Percentiles rank a stretch among this genome's conserved stretches.
Evolutionary conservation across 35 echinoderm and acorn worm species (phyloP).

Genomic region (Chiridota heheva): DNA sequence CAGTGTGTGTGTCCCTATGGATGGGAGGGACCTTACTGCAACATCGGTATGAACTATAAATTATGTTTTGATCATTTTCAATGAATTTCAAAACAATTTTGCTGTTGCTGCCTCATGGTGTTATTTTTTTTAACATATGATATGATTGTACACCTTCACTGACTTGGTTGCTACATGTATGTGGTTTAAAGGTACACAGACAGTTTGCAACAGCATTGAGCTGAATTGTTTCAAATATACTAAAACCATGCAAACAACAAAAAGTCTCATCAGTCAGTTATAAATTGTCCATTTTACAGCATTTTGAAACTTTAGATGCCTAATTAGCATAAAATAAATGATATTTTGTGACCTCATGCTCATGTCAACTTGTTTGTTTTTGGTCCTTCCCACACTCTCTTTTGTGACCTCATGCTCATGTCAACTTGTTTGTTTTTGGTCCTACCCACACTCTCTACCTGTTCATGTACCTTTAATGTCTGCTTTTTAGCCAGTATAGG

Average conservation of each 20-base stretch:
- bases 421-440: too few species aligned
- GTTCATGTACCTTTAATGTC: too few species aligned
- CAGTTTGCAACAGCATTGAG: neutral
- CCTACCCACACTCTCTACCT: too few species aligned
- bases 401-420: too few species aligned
- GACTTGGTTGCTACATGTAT: neutral
- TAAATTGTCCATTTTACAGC: too few species aligned
- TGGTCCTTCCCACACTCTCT: too few species aligned
- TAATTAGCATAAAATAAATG: too few species aligned
- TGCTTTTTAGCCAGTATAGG: too few species aligned
- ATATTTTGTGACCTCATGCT: too few species aligned
- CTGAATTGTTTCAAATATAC: neutral
- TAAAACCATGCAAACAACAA: neutral
- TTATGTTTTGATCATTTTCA: neutral
- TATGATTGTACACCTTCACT: neutral
- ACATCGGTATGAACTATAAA: constrained; percentile 48
- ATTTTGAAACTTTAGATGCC: too few species aligned
- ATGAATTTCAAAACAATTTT: neutral
- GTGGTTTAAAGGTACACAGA: neutral
- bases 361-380: too few species aligned
- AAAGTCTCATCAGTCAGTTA: too few species aligned
- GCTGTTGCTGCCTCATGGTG: neutral
- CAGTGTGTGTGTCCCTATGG: constrained; percentile 64
- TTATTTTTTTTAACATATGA: neutral
- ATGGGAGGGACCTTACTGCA: constrained; percentile 67